Evolutionary conservation across 2,888 invertebrate genomes (phyloP), one percentile per base, ranked within the genome.

Genomic region (Hanleya hanleyi): DNA sequence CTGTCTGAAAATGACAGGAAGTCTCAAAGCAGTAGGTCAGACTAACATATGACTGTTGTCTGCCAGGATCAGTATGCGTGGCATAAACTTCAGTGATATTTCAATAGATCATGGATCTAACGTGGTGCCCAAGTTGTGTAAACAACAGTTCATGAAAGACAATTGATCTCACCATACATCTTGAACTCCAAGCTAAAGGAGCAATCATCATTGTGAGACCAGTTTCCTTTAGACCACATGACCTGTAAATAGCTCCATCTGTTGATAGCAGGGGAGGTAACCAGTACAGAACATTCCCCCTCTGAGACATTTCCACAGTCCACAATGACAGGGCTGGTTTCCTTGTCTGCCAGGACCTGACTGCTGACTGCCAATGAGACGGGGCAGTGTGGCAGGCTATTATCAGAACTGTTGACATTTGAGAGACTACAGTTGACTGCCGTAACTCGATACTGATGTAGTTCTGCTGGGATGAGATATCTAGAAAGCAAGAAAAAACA

Each of bases 161-260:
- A n/a, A 32, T 7, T 33, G n/a, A 22, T 61, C 70, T 72, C 68
- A 80, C 79, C 73, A 61, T 76, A 67, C 9, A 74, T 62, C 26
- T 70, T 57, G 68, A 80, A 74, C 26, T 64, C 36, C n/a, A 80
- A 67, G n/a, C 65, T 51, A 67, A 80, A 72, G 32, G 67, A 35
- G 18, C 77, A 47, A 15, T 72, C 71, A 5, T 74, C 69, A 70
- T 76, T 78, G 12, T 50, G 50, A 12, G 35, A 18, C 26, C 64
- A n/a, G 26, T 35, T 51, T 22, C 75, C 71, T 49, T 72, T 22
- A 57, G 57, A 57, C 57, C 57, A 50, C 15, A 33, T 50, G 6
- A 78, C 36, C n/a, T 51, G 51, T 6, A 78, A 33, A 33, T 77
- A 80, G 18, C 70, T 77, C 81, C 78, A 80, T 37, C 69, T 74